These are phyloP conservation scores for Ctenopoma kingsleyae DNA, from an alignment of 2,797 vertebrate genomes.

Conservation along the genomic window DNA sequence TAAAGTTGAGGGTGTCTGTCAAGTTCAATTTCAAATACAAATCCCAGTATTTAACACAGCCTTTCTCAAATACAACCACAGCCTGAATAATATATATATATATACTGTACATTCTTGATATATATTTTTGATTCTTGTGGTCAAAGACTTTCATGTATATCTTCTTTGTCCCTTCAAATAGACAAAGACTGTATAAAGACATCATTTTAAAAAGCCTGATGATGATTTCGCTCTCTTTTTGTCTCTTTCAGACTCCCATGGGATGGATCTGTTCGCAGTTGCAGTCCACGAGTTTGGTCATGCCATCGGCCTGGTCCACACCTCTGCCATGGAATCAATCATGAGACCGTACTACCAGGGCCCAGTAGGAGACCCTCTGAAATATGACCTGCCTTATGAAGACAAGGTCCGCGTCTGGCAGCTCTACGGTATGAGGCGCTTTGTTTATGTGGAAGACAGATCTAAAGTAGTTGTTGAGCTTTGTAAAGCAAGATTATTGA, in stretches of 20 bases:
- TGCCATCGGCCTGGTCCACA: conserved; percentile 94
- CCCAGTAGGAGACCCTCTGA: conserved; percentile 95
- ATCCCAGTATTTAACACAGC: not conserved
- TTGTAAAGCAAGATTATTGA: conserved; percentile 67
- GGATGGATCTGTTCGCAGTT: conserved; percentile 96
- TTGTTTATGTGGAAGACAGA: conserved; percentile 10
- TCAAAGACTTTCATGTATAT: not conserved
- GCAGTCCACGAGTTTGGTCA: conserved; percentile 98
- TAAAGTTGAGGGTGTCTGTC: not conserved
- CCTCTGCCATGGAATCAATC: conserved; percentile 92
- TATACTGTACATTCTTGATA: not conserved
- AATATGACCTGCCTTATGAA: conserved; percentile 93
- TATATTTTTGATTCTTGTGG: not conserved
- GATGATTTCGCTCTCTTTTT: not conserved
- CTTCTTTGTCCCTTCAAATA: not conserved
- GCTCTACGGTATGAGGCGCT: conserved; percentile 88
- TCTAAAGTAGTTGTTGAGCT: conserved; percentile 56
- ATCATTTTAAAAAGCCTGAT: not conserved
- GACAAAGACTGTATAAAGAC: not conserved
- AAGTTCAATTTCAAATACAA: not conserved
- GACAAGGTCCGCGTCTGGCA: conserved; percentile 97
- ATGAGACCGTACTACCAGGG: conserved; percentile 99
- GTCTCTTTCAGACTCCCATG: conserved; percentile 86
- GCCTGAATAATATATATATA: too few species aligned
- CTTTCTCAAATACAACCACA: not conserved